A percentile compares a stretch with the other conserved stretches of the same genome.
Evolutionary conservation across 2,113 vertebrate species (phyloP).

Genomic region (Hippocampus abdominalis): DNA sequence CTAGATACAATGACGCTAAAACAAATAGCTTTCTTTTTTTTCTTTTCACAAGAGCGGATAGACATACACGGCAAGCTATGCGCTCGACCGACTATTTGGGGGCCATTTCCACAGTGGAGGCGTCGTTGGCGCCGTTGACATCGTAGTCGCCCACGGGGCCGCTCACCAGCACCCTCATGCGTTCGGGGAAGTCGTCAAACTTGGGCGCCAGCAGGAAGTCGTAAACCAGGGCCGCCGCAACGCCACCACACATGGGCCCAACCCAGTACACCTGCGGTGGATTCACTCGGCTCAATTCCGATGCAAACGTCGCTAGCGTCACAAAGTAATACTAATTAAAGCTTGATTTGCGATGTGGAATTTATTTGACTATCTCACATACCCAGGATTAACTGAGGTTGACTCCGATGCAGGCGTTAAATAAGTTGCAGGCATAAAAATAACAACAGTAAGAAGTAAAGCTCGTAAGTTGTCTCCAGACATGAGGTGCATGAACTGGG

Average conservation of each 20-base stretch:
- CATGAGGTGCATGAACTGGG: no score
- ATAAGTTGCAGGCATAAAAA: no score
- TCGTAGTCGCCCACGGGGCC: conserved; percentile 85
- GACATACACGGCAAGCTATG: conserved; percentile 1
- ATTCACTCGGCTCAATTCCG: background rate
- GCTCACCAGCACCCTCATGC: conserved; percentile 86
- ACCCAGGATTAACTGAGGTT: no score
- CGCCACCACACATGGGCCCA: conserved; percentile 75
- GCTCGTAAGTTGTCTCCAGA: no score
- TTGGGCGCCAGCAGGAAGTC: conserved; percentile 90
- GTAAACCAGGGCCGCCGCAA: conserved; percentile 80
- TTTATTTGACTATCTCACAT: background rate
- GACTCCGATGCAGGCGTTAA: no score
- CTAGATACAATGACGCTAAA: conserved; percentile 25
- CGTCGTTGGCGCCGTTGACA: conserved; percentile 63
- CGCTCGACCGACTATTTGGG: conserved; percentile 59
- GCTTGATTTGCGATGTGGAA: no score
- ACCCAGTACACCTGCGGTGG: conserved; percentile 76
- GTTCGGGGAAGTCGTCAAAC: conserved; percentile 80
- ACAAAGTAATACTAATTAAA: background rate
- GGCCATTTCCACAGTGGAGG: conserved; percentile 66
- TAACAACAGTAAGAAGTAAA: no score
- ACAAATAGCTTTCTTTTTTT: conserved; percentile 29
- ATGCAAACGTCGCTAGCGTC: background rate
- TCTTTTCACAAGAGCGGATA: conserved; percentile 50